Evolutionary conservation across 2,113 vertebrate species (phyloP).

Genomic region (Panurus biarmicus): DNA sequence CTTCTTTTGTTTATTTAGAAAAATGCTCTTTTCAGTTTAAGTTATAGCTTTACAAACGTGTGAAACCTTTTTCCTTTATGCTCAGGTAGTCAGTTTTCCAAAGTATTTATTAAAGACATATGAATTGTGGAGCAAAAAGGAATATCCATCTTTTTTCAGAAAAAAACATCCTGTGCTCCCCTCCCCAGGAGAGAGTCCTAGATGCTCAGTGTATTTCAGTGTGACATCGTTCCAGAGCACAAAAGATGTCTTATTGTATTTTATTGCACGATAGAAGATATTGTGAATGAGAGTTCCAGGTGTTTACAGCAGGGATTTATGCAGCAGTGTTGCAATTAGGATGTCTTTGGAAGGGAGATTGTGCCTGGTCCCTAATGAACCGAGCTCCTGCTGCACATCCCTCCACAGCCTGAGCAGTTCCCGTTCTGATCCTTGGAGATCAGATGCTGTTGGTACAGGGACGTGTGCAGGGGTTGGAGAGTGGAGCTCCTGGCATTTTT

Average conservation of each 20-base stretch:
- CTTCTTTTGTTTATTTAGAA: neutral
- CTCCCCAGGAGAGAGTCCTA: neutral
- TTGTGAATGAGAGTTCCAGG: neutral
- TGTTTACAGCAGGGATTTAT: neutral
- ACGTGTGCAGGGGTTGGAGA: neutral
- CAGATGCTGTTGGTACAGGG: neutral
- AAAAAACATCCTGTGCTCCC: neutral
- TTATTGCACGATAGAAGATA: neutral
- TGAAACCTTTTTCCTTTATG: neutral
- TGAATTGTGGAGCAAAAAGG: neutral
- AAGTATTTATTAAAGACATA: neutral
- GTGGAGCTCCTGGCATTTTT: neutral
- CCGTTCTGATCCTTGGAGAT: neutral
- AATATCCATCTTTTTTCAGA: neutral
- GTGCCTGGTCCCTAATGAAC: neutral
- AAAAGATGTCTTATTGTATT: neutral
- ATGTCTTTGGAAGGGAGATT: neutral
- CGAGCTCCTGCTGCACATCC: fast-evolving
- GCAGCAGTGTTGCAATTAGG: neutral
- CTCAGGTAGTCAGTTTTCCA: neutral
- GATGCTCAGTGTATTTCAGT: neutral
- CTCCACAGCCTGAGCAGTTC: neutral
- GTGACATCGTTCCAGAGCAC: neutral
- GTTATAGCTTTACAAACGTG: neutral
- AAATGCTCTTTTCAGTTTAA: neutral